Base-by-base conservation (phyloP, 2,888 invertebrate species). In the Rhabditophanes sp. region DNA sequence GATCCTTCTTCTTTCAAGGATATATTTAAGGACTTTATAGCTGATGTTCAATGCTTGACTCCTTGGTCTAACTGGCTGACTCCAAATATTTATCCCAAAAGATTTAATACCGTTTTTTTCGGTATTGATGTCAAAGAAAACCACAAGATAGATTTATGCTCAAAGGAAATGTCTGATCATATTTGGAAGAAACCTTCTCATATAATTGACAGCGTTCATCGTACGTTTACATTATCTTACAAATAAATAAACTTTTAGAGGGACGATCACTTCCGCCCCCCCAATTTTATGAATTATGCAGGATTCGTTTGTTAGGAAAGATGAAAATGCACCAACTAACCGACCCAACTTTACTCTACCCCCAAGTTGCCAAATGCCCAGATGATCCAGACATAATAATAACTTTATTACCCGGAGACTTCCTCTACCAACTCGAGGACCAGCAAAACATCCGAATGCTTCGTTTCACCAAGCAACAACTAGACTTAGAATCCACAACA, bases 261-360 rank as follows among this genome's bases (percentile, higher is more conserved):
- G n/a, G n/a, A n/a, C n/a, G n/a, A n/a, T n/a, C n/a, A n/a, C 42
- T 60, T 2, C 60, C 60, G n/a, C 59, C 60, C 14, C 60, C 60
- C 5, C 60, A 60, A 31, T 52, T 48, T 25, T 60, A 60, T 35
- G 58, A 61, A 32, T 36, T 59, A 7, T 33, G 41, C 1, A 35
- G 56, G 22, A 32, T 59, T 19, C 44, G 44, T 9, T 18, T 32
- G 5, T 19, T 25, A n/a, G 25, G 29, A n/a, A 35, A 26, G n/a
- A 11, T 16, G 12, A 11, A 30, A 21, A n/a, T n/a, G n/a, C n/a
- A n/a, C n/a, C n/a, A n/a, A n/a, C n/a, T n/a, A n/a, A n/a, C n/a
- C n/a, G n/a, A n/a, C n/a, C n/a, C n/a, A n/a, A n/a, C n/a, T n/a
- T n/a, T n/a, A n/a, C n/a, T n/a, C n/a, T n/a, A n/a, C n/a, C n/a